Base-by-base conservation (phyloP, 2,888 invertebrate genomes). In the Mimas tiliae region DNA sequence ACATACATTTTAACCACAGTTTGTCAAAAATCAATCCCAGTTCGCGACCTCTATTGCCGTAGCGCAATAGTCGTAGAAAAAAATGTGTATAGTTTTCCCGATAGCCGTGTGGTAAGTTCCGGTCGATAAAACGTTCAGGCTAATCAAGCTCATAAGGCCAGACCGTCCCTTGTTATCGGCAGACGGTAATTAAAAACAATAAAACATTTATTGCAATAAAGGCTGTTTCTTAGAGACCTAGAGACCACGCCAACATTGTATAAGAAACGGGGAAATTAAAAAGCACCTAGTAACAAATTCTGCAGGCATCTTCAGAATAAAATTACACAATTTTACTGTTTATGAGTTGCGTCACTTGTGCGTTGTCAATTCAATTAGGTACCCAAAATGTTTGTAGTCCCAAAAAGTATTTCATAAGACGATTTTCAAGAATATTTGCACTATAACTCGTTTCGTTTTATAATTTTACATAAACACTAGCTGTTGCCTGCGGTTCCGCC, bases 131-230 rank as follows among this genome's bases (percentile, higher is more conserved):
- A 11, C 58, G 58, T 58, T 19, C 38, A 42, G 58, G 12, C 11
- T 58, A 58, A 58, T 58, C 42, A 58, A 42, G 34, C 34, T 55
- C 38, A 3, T 3, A 55, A 53, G 53, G 8, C 19, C 19, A 9
- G 42, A 42, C 11, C 42, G 19, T 42, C 42, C 58, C 42, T 58
- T 42, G 58, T 58, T 19, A 42, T 19, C 16, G n/a, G 14, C 21
- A 19, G 58, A 42, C 42, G 38, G 19, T 58, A 58, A 58, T 58
- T 58, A 58, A 58, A 58, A 42, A 16, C 58, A 12, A 38, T 58
- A 58, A 38, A 58, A 38, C 19, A 21, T 58, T 42, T 42, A 58
- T 11, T 38, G 42, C 38, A 19, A 19, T 19, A 6, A 42, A 55
- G 8, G 9, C 11, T 12, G 33, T 16, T 38, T 38, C 33, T 3